Evolutionary conservation across 2,113 vertebrate genomes (phyloP).

Genomic region (Pelmatolapia mariae): DNA sequence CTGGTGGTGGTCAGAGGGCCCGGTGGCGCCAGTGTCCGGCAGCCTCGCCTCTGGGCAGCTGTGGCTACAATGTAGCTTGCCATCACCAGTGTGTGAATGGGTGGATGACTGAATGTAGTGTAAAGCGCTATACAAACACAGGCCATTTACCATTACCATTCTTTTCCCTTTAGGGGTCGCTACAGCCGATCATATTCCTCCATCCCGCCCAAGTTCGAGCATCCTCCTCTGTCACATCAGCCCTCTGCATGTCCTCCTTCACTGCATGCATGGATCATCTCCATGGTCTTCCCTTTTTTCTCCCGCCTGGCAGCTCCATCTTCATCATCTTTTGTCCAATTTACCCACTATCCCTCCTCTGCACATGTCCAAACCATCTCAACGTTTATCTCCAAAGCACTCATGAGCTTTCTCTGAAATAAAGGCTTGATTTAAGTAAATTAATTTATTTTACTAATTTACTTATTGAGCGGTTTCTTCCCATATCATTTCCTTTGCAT

Average conservation of each 20-base stretch:
- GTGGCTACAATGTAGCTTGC: background rate
- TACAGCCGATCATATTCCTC: background rate
- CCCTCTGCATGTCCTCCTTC: background rate
- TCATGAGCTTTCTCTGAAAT: background rate
- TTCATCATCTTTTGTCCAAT: background rate
- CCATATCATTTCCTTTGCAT: background rate
- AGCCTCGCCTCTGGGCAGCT: background rate
- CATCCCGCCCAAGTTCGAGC: background rate
- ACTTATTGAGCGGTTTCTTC: background rate
- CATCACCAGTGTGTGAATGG: background rate
- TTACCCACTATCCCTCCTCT: background rate
- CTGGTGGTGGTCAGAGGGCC: background rate
- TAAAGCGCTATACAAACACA: background rate
- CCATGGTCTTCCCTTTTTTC: background rate
- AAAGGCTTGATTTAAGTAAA: background rate
- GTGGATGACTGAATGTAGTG: background rate
- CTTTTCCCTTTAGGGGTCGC: background rate
- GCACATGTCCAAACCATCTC: background rate
- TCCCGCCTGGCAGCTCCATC: background rate
- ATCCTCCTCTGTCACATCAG: background rate
- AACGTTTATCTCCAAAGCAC: background rate
- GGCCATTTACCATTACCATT: no score
- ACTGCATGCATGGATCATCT: background rate
- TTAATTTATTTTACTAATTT: background rate
- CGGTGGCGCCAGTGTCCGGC: background rate